These are phyloP conservation scores for Meliscaeva auricollis DNA, from an alignment of 2,888 invertebrate species.

Conservation along the genomic window DNA sequence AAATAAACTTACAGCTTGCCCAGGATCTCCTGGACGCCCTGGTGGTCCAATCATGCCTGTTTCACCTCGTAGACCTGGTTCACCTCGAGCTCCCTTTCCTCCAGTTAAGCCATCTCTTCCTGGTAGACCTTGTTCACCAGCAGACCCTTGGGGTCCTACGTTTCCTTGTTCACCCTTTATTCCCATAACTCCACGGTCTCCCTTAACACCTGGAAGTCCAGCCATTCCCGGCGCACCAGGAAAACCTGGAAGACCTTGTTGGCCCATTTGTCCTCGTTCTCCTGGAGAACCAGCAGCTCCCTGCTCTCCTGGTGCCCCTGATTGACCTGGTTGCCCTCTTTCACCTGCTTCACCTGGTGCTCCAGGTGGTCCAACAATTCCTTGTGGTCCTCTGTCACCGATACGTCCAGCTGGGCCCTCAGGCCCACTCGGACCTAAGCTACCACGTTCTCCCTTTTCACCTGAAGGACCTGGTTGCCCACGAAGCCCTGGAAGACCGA, in stretches of 20 bases:
- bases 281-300: constrained; percentile 91
- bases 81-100: constrained; percentile 90
- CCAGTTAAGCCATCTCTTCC: constrained; percentile 87
- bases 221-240: constrained; percentile 89
- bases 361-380: constrained; percentile 90
- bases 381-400: constrained; percentile 91
- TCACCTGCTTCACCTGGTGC: constrained; percentile 93
- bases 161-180: constrained; percentile 91
- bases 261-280: constrained; percentile 90
- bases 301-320: constrained; percentile 89
- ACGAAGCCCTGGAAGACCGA: constrained; percentile 90
- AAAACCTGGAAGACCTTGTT: constrained; percentile 89
- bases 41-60: constrained; percentile 90
- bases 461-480: constrained; percentile 88
- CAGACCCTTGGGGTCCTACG: constrained; percentile 86
- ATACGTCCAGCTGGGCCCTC: constrained; percentile 89
- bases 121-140: constrained; percentile 84
- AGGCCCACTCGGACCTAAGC: constrained; percentile 88
- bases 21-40: constrained; percentile 91
- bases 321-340: constrained; percentile 90
- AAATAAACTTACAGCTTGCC: constrained; percentile 86
- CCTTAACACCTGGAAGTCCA: constrained; percentile 90
- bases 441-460: constrained; percentile 88
- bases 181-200: constrained; percentile 89
- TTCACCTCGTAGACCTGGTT: constrained; percentile 91